Evolutionary conservation across 1,140 invertebrate species (phyloP), one percentile per base, ranked within the genome.

Genomic region (Pogonomyrmex barbatus): DNA sequence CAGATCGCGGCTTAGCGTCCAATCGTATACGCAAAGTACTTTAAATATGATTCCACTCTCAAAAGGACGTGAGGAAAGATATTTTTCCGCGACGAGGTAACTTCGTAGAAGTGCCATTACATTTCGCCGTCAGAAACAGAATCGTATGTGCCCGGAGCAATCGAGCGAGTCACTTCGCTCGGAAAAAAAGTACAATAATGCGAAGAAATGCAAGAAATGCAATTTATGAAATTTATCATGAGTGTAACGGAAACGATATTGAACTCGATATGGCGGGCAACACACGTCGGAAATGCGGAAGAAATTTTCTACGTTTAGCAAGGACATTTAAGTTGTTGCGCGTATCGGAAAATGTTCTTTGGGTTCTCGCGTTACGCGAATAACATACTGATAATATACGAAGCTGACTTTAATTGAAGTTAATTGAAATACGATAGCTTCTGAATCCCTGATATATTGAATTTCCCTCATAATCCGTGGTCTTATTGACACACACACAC

Each of bases 21-120:
- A 75, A 83, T 83, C 33, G 52, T 67, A 67, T 50, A 71, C 50
- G 67, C 10, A 58, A 82, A 75, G 54, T 75, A 60, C 54, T 82
- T 83, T 39, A 42, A 68, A 42, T 54, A 68, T n/a, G 24, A 81
- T 56, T 52, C 3, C 2, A 12, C 2, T 45, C 14, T 81, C 24
- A 47, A 70, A 47, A n/a, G 9, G 14, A n/a, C 50, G 2, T 0
- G 24, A 24, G 24, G 24, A 14, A 24, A 30, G 17, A 12, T 36
- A 12, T 14, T 68, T 68, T 30, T 45, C 4, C 50, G n/a, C n/a
- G 5, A 1, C 9, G 14, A 12, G 5, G 17, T 39, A 39, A 83
- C 54, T 60, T 62, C 1, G 56, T 24, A 8, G 47, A 67, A 67
- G 12, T 33, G 24, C n/a, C 2, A 12, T 47, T 45, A 45, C 14